These are phyloP conservation scores for Agrypnus murinus DNA, from an alignment of 2,888 invertebrate species.

Conservation along the genomic window DNA sequence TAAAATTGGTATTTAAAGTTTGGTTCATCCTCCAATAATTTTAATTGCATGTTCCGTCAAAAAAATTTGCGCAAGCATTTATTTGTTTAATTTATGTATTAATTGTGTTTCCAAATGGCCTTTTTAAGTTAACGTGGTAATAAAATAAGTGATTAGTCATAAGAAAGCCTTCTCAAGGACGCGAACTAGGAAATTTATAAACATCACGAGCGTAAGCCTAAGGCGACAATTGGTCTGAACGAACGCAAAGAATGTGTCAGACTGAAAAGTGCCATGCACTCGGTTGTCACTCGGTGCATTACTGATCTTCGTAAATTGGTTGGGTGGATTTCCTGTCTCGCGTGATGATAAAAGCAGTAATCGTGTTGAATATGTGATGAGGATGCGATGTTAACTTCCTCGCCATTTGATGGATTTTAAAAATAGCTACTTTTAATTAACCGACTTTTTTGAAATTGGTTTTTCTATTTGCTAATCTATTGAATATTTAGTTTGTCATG, in stretches of 20 bases:
- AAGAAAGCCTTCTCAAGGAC: slow-evolving; percentile 47
- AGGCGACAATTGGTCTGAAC: slow-evolving; percentile 43
- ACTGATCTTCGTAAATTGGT: slow-evolving; percentile 10
- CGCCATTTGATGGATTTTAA: too few relatives aligned
- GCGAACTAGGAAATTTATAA: slow-evolving; percentile 44
- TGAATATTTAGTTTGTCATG: too few relatives aligned
- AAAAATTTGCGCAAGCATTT: not conserved
- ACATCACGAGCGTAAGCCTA: slow-evolving; percentile 29
- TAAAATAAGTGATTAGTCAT: slow-evolving; percentile 43
- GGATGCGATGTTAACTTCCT: too few relatives aligned
- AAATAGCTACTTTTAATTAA: too few relatives aligned
- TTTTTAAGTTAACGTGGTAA: slow-evolving; percentile 34
- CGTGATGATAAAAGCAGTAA: too few relatives aligned
- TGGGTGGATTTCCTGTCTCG: not conserved
- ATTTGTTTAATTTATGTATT: slow-evolving; percentile 19
- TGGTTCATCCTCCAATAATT: not conserved
- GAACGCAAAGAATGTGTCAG: slow-evolving; percentile 25
- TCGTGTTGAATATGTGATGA: too few relatives aligned
- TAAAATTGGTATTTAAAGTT: too few relatives aligned
- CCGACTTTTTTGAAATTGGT: too few relatives aligned
- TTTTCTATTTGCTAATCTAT: too few relatives aligned
- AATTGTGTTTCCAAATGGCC: slow-evolving; percentile 28
- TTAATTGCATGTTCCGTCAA: not conserved
- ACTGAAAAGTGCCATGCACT: slow-evolving; percentile 19
- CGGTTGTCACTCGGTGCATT: slow-evolving; percentile 4